These are phyloP conservation scores for Semnopithecus entellus DNA, from an alignment of 2,113 vertebrate genomes.

Conservation along the genomic window DNA sequence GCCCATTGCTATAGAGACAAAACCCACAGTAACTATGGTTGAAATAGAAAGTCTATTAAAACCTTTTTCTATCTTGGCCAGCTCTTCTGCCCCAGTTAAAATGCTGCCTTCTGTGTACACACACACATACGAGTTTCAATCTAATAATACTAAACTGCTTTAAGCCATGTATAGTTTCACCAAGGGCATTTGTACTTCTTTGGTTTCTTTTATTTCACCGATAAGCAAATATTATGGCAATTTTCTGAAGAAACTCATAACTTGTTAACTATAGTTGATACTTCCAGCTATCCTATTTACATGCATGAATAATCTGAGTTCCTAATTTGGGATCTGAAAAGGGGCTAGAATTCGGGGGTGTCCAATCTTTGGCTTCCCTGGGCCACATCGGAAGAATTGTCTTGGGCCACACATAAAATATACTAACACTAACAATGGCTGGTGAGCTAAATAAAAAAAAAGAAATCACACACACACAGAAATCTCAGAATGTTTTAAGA, in stretches of 20 bases:
- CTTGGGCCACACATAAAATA: too few species aligned
- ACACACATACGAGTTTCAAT: not conserved
- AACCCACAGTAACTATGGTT: not conserved
- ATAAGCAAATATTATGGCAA: constrained; percentile 38
- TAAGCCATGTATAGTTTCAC: not conserved
- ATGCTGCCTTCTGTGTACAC: constrained; percentile 32
- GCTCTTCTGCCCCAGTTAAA: constrained; percentile 61
- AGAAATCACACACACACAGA: too few species aligned
- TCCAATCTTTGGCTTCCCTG: too few species aligned
- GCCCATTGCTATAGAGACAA: constrained; percentile 12
- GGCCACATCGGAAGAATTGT: too few species aligned
- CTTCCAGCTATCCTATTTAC: not conserved
- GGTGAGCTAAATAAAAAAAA: too few species aligned
- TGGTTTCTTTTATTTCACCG: not conserved
- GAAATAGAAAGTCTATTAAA: constrained; percentile 59
- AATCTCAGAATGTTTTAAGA: too few species aligned
- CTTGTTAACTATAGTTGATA: not conserved
- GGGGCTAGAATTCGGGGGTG: not conserved
- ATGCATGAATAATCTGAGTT: not conserved
- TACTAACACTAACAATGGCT: too few species aligned
- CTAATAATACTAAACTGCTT: not conserved
- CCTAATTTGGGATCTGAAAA: constrained; percentile 42
- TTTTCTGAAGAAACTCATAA: constrained; percentile 17
- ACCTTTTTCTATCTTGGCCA: constrained; percentile 47
- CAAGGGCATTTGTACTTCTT: not conserved